Base-by-base conservation (phyloP, 2,888 invertebrate species). In the Melinaea menophilus region DNA sequence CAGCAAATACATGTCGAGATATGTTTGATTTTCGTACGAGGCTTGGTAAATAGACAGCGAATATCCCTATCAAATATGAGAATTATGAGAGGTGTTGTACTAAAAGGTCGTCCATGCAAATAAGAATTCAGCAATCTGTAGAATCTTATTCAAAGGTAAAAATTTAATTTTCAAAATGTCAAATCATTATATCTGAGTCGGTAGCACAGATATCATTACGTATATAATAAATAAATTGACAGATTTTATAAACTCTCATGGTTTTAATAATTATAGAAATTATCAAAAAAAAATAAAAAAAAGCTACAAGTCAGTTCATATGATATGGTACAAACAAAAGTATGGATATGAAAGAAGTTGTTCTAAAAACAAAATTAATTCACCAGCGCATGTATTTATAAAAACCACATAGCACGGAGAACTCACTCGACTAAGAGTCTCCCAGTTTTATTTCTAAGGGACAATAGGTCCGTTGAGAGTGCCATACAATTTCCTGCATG, bases 361-460 rank as follows among this genome's bases (percentile, higher is more conserved):
- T 46, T 46, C n/a, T 54, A 13, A 58, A 61, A 35, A 58, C 47
- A 71, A 73, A 72, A 64, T 72, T 72, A 72, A 68, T 56, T 72
- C 72, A 37, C 7, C 7, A 37, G 67, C 33, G 62, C 63, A 64
- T 65, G 67, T 71, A 66, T 74, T 74, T 74, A 79, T 77, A 81
- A 79, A 81, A 81, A 83, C 81, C 76, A 78, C 72, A 55, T 56
- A 59, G 72, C 72, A 74, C 76, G 75, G 77, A 79, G 75, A 79
- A 78, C 78, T 78, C 75, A 79, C 80, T 81, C 72, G 69, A 74
- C 73, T 75, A 72, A 71, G 67, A 69, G 73, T 73, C 74, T 79
- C 79, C 73, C 79, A 80, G 78, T 84, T 84, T 84, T 80, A 82
- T 84, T 81, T 85, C 78, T 77, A 74, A 75, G 70, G 81, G 80